These are phyloP conservation scores for Ditylenchus dipsaci DNA, from an alignment of 1,140 invertebrate genomes.

Conservation along the genomic window DNA sequence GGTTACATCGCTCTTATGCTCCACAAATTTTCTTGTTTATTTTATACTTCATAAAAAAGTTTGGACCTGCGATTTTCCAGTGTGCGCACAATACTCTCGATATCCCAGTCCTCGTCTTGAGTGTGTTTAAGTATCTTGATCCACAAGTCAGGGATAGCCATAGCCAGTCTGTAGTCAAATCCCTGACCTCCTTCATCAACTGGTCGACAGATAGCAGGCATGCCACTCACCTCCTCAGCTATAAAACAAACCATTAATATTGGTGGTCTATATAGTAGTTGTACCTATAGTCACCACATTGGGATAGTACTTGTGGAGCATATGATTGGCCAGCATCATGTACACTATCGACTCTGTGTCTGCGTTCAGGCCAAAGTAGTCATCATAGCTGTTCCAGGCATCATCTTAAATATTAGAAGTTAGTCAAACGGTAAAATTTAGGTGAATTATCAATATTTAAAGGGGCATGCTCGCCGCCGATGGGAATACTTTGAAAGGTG, in stretches of 20 bases:
- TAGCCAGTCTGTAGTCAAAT: slow-evolving; percentile 93
- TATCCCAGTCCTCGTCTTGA: slow-evolving; percentile 88
- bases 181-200: slow-evolving; percentile 85
- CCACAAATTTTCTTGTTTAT: too few species aligned
- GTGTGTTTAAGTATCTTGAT: slow-evolving; percentile 73
- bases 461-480: too few species aligned
- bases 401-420: slow-evolving; percentile 60
- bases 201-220: slow-evolving; percentile 90
- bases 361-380: slow-evolving; percentile 88
- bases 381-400: slow-evolving; percentile 54
- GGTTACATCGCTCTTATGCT: too few species aligned
- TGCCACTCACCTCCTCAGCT: slow-evolving; percentile 84
- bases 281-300: slow-evolving; percentile 89
- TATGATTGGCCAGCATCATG: slow-evolving; percentile 88
- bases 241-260: slow-evolving; percentile 51
- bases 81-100: slow-evolving; percentile 84
- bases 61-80: slow-evolving; percentile 89
- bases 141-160: slow-evolving; percentile 88
- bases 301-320: slow-evolving; percentile 78
- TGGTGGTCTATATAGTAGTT: background rate
- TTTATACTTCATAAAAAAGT: too few species aligned
- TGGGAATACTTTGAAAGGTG: too few species aligned
- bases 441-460: too few species aligned
- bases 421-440: slow-evolving; percentile 2
- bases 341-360: slow-evolving; percentile 93